A percentile compares a stretch with the other conserved stretches of the same genome.
phyloP scores from a whole-genome alignment of 2,113 vertebrate genomes.

The Calcarius ornatus region DNA sequence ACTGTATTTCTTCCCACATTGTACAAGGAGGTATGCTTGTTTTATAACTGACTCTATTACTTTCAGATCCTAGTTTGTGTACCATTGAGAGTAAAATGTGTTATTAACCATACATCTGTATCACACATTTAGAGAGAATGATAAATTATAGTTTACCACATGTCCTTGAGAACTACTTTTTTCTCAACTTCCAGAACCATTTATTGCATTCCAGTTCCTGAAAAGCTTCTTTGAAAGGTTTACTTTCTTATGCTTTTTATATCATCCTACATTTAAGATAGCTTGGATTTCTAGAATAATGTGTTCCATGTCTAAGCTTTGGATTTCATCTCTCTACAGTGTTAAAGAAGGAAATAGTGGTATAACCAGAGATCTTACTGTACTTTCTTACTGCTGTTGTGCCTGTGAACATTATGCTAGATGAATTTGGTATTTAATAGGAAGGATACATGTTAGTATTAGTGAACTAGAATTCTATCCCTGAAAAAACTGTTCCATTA shows the following conservation, averaged over 20 bases:
- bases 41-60: constrained; percentile 5
- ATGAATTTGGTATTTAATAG: neutral
- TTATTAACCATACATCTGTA: constrained; percentile 36
- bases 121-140: neutral
- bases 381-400: neutral
- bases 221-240: constrained; percentile 4
- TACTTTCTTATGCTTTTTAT: neutral
- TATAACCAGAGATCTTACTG: neutral
- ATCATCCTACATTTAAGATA: neutral
- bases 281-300: neutral
- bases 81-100: constrained; percentile 42
- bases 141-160: constrained; percentile 13
- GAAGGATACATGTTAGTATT: neutral
- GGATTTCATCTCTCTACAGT: neutral
- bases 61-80: constrained; percentile 29
- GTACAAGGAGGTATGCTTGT: neutral
- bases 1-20: neutral
- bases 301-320: neutral
- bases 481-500: neutral
- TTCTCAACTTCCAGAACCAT: neutral
- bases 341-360: neutral
- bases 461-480: neutral
- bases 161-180: constrained; percentile 33
- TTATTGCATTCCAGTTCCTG: neutral
- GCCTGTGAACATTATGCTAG: neutral